Evolutionary conservation across 2,113 vertebrate genomes (phyloP).

Genomic region (Syngnathus typhle): DNA sequence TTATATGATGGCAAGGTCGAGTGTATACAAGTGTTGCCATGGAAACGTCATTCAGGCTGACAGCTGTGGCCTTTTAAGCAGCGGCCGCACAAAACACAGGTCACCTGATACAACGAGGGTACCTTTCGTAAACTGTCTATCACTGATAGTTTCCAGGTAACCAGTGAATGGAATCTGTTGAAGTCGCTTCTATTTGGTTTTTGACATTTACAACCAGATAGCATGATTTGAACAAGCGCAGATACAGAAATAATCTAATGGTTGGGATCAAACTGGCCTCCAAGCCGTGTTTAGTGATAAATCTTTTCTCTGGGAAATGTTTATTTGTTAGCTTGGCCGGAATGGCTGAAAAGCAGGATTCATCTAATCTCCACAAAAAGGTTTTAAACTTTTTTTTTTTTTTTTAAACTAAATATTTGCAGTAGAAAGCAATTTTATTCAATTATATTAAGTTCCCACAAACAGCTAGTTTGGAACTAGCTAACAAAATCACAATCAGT

Average conservation of each 20-base stretch:
- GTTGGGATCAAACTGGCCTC: neutral
- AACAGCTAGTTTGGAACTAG: too few species aligned
- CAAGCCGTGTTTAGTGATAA: neutral
- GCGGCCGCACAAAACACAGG: conserved; percentile 57
- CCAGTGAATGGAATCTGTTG: conserved; percentile 23
- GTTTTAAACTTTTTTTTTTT: neutral
- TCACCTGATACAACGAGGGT: conserved; percentile 61
- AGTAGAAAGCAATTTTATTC: too few species aligned
- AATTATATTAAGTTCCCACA: too few species aligned
- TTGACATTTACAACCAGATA: conserved; percentile 16
- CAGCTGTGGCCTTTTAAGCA: conserved; percentile 61
- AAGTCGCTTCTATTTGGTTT: conserved; percentile 6
- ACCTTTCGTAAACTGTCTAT: conserved; percentile 56
- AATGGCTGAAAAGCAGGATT: neutral
- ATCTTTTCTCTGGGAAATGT: neutral
- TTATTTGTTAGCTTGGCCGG: neutral
- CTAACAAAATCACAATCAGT: too few species aligned
- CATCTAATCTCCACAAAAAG: neutral
- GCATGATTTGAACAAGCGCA: conserved; percentile 2
- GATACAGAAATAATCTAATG: neutral
- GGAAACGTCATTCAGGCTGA: conserved; percentile 55
- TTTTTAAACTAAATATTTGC: neutral
- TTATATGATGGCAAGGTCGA: conserved; percentile 38
- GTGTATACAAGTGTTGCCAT: conserved; percentile 57
- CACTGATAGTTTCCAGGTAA: conserved; percentile 65